phyloP scores from a whole-genome alignment of 1,140 invertebrate species.

The Heliconius hermathena region DNA sequence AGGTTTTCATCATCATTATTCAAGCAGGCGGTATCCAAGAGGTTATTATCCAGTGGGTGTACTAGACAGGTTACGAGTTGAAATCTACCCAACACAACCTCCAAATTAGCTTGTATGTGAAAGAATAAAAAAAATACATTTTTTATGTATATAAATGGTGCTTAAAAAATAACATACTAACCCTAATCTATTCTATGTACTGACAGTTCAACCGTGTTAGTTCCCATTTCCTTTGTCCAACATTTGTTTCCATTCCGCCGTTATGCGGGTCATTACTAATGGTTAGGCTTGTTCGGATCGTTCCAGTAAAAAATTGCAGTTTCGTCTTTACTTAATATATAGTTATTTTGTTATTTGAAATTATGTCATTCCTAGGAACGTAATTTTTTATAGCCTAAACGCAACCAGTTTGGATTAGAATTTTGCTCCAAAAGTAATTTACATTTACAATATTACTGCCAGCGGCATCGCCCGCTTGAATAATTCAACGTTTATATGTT shows the following conservation, averaged over 20 bases:
- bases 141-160: no score
- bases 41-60: no score
- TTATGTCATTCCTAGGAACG: not conserved
- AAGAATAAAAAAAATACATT: not conserved
- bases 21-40: no score
- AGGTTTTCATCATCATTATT: no score
- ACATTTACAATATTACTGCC: no score
- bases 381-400: no score
- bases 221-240: constrained; percentile 26
- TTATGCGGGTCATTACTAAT: constrained; percentile 29
- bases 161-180: not conserved
- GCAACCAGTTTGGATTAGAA: no score
- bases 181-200: not conserved
- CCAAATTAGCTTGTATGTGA: not conserved
- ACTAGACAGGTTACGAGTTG: no score
- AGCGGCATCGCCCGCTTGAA: no score
- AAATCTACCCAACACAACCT: not conserved
- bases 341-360: not conserved
- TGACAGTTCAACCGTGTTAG: constrained; percentile 20
- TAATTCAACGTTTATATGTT: no score
- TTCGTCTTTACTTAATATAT: not conserved
- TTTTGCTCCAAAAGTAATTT: no score
- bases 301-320: constrained; percentile 16
- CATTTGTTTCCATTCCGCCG: constrained; percentile 26
- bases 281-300: constrained; percentile 24